Base-by-base conservation (phyloP, 2,113 vertebrate species). In the Hippocampus mohnikei region DNA sequence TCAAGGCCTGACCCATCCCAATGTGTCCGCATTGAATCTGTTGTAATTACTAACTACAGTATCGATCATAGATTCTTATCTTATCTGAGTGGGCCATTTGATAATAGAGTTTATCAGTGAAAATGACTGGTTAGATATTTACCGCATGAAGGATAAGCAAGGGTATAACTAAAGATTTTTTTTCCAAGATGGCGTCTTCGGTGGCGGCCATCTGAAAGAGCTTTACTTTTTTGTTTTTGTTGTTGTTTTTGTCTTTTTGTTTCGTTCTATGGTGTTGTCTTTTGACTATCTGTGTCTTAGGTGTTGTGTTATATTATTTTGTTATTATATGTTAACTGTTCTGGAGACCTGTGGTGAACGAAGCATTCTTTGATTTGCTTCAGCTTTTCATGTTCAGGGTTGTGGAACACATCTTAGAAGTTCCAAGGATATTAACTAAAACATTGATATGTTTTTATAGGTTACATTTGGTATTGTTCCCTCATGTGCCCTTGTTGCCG, bases 31-130 rank as follows among this genome's bases (percentile, higher is more conserved):
- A 84, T 87, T 90, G 87, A 88, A 89, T 90, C 56, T 60, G 64
- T 80, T 79, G 78, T 87, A 86, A 90, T 90, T 86, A 88, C 86
- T 55, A 87, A 84, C 86, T 77, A 77, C 68, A 44, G 73, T 84
- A 81, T 77, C 69, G 81, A 83, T 88, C 80, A 79, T 64, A 87
- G 87, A 90, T 88, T 33, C 76, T 42, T 85, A 90, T 90, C 89
- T 90, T 81, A 89, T 88, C 88, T 74, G 77, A 73, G 62, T 79
- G 78, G 79, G 53, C 56, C 12, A 80, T 83, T 86, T 85, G 88
- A 88, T 88, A 88, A 88, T 82, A 67, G 81, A 52, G 80, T 87
- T 90, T 88, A 89, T 90, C 88, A 68, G 81, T 77, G 62, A 61
- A 81, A 88, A 84, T 80, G 73, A 82, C 77, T 80, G 66, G 73